Evolutionary conservation across 2,888 invertebrate species (phyloP), one percentile per base, ranked within the genome.

Genomic region (Chironomus tentans): DNA sequence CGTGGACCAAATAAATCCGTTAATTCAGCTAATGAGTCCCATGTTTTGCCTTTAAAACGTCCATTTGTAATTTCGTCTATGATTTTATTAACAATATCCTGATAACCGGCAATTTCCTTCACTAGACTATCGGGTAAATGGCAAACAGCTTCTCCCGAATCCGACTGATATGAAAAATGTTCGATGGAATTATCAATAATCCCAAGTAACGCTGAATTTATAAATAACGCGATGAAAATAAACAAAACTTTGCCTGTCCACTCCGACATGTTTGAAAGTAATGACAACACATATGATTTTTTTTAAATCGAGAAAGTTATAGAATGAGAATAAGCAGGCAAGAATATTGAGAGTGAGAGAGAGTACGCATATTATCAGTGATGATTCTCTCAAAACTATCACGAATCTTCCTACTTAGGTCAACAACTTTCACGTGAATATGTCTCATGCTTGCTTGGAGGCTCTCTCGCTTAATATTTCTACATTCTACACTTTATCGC

Each of bases 1-100:
- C 92, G 84, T 7, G 87, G 83, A 0, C 91, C 91, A 82, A 90
- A 91, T 78, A 84, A 88, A 78, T 88, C 88, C 0, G 86, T 85
- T 79, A 88, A 87, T 4, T 81, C 79, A 0, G 84, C 81, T 56
- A 88, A 80, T 77, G 85, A 87, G 38, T 86, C 80, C 82, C 87
- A 90, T 0, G 89, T 88, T 81, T 84, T 84, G 10, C 87, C 86
- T 80, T 87, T 86, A 78, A 86, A 88, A 4, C 85, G 83, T 4
- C 88, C 88, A 77, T 84, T 81, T 7, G 84, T 79, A 28, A 88
- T 85, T 78, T 85, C 85, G 77, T 84, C 80, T 48, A 89, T 80
- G 79, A 90, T 90, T 78, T 81, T 80, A 76, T 87, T 81, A 22
- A 85, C 87, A 12, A 85, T 81, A 68, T 82, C 80, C 79, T 85